Base-by-base conservation (phyloP, 2,797 vertebrate species). In the Melanotaenia maccullochi region DNA sequence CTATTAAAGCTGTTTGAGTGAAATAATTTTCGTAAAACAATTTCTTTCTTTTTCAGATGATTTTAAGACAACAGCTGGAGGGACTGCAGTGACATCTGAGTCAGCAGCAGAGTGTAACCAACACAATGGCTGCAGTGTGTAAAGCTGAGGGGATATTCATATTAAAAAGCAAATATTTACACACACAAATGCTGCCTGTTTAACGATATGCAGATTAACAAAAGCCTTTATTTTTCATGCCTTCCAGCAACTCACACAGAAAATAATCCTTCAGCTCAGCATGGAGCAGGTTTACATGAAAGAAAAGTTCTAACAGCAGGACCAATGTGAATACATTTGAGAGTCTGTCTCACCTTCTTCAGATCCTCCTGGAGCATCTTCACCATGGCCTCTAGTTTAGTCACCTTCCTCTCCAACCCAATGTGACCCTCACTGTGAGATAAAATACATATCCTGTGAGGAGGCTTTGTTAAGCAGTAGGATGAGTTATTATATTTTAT, bases 351-450 rank as follows among this genome's bases (percentile, higher is more conserved):
- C 64, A 99, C 98, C 97, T 98, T 99, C 92, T 99, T 97, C 83
- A 99, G 83, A 77, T 98, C 97, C 30, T 99, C 97, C 77, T 98
- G 97, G 63, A 99, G 94, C 96, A 98, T 96, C 94, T 98, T 99
- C 85, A 99, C 95, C 95, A 99, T 96, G 56, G 96, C 93, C 89
- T 99, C 98, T 79, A 99, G 92, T 71, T 99, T 98, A 77, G 96
- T 97, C 86, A 99, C 97, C 91, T 99, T 99, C 77, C 96, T 96
- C 88, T 97, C 95, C 20, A 99, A 95, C 62, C 96, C 96, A 77
- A 96, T 96, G 84, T 97, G 96, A 71, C 96, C 96, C 70, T 99
- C 97, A 89, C 97, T 99, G 91, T 13, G 35, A 11, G 35, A 12
- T 74, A n/a, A 68, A 1, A 68, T 24, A 58, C 14, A 55, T 5